phyloP scores from a whole-genome alignment of 2,888 invertebrate species.

The Agrochola macilenta region DNA sequence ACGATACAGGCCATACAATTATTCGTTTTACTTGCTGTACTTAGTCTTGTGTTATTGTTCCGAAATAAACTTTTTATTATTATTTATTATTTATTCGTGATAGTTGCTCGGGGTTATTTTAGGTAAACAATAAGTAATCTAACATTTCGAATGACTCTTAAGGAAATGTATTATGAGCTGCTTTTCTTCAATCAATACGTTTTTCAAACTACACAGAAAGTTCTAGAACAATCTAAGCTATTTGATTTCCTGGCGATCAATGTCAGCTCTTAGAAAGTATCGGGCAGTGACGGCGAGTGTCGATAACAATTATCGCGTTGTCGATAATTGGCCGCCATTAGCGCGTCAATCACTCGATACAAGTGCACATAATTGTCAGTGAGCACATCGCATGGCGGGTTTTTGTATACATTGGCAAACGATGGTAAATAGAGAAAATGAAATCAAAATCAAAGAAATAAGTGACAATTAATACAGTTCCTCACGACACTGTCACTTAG shows the following conservation, averaged over 20 bases:
- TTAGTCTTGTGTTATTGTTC: too few relatives aligned
- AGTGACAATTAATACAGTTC: constrained; percentile 12
- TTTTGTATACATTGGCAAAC: constrained; percentile 42
- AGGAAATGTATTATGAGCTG: background rate
- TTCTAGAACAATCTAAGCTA: constrained; percentile 28
- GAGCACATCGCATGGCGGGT: constrained; percentile 30
- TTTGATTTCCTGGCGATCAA: constrained; percentile 31
- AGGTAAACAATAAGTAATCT: background rate
- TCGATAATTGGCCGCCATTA: constrained; percentile 62
- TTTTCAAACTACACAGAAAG: constrained; percentile 1
- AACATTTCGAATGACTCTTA: background rate
- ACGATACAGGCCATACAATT: background rate
- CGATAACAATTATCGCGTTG: constrained; percentile 64
- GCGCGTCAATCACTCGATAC: constrained; percentile 61
- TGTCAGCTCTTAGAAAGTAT: constrained; percentile 63
- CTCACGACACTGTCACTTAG: background rate
- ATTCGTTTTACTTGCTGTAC: too few relatives aligned
- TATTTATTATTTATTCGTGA: too few relatives aligned
- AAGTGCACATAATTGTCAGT: constrained; percentile 60
- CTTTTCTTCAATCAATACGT: background rate
- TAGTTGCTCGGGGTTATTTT: background rate
- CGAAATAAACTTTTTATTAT: too few relatives aligned
- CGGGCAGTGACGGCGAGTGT: constrained; percentile 46
- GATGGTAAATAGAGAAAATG: constrained; percentile 30
- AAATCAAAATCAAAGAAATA: too few relatives aligned